Conservation (phyloP, 2,888 invertebrate species). For the Spisula solida region DNA sequence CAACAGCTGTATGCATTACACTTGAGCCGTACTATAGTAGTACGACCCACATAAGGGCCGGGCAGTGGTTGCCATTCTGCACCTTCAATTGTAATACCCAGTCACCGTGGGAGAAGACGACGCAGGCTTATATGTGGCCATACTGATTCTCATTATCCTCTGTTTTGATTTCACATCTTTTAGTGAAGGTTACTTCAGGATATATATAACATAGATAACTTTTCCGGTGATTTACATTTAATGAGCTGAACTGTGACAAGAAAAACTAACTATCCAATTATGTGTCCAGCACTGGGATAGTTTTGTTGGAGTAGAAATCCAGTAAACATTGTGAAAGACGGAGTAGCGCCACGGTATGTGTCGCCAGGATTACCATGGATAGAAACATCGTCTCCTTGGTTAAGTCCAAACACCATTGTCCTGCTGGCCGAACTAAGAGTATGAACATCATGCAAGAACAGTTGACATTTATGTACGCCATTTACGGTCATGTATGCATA, state of each 20-base stretch:
- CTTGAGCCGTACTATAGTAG: too few relatives aligned
- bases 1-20: too few relatives aligned
- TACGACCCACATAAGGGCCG: too few relatives aligned
- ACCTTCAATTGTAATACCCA: too few relatives aligned
- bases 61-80: too few relatives aligned
- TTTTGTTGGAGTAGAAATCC: constrained; percentile 6
- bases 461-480: not conserved
- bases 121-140: too few relatives aligned
- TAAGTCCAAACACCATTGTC: not conserved
- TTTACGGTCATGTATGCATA: not conserved
- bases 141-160: too few relatives aligned
- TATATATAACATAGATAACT: too few relatives aligned
- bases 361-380: not conserved
- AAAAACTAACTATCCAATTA: not conserved
- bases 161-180: too few relatives aligned
- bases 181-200: too few relatives aligned
- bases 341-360: not conserved
- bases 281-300: not conserved
- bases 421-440: not conserved
- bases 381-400: not conserved
- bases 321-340: not conserved
- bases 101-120: too few relatives aligned
- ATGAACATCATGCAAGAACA: not conserved
- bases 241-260: not conserved
- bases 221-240: too few relatives aligned